Evolutionary conservation across 2,113 vertebrate genomes (phyloP).

Genomic region (Polyodon spathula): DNA sequence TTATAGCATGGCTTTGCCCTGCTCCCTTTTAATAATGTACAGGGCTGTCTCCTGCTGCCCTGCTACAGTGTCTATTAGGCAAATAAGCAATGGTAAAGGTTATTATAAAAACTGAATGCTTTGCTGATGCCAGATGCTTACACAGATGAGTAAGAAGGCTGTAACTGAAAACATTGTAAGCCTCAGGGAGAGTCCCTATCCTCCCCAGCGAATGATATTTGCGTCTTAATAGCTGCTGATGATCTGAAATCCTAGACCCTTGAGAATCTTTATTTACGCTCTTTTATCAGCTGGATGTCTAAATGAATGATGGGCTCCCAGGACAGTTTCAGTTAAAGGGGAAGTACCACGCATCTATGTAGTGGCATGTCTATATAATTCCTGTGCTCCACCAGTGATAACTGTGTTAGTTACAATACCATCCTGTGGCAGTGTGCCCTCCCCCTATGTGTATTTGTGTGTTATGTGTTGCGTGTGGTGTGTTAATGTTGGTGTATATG

Average conservation of each 20-base stretch:
- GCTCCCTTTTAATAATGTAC: too few species aligned
- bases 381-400: neutral
- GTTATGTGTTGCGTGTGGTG: too few species aligned
- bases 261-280: slow-evolving; percentile 45
- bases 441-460: too few species aligned
- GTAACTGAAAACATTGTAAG: neutral
- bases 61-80: too few species aligned
- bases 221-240: slow-evolving; percentile 56
- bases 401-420: neutral
- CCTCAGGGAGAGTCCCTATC: neutral
- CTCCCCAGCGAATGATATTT: slow-evolving; percentile 40
- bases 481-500: neutral
- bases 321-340: slow-evolving; percentile 10
- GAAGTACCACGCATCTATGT: slow-evolving; percentile 1
- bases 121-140: too few species aligned
- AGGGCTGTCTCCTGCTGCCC: too few species aligned
- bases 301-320: slow-evolving; percentile 37
- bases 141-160: neutral
- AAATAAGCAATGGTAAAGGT: too few species aligned
- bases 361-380: neutral
- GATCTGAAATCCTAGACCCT: slow-evolving; percentile 52
- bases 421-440: too few species aligned
- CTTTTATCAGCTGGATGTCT: slow-evolving; percentile 45
- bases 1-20: too few species aligned
- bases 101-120: too few species aligned